phyloP scores from a whole-genome alignment of 2,888 invertebrate species.

The Eurytoma californica region DNA sequence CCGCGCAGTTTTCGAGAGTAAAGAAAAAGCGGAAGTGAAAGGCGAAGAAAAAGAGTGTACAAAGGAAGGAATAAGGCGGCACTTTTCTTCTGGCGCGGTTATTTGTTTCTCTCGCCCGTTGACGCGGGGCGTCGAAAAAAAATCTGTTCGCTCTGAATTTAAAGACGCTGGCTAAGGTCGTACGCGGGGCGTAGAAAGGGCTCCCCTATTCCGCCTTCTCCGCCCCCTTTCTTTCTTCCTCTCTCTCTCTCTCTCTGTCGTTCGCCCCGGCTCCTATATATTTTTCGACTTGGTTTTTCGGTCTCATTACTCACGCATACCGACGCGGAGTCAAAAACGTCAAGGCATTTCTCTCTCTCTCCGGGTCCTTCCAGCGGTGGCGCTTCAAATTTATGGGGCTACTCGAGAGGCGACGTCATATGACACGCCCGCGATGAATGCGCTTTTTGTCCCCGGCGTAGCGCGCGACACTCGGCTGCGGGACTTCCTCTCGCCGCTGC shows the following conservation, averaged over 20 bases:
- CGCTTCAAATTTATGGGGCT: slow-evolving; percentile 57
- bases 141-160: slow-evolving; percentile 46
- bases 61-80: neutral
- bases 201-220: no score
- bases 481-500: neutral
- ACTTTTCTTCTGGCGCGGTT: slow-evolving; percentile 17
- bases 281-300: slow-evolving; percentile 38
- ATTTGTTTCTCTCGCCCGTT: slow-evolving; percentile 43
- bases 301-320: slow-evolving; percentile 59
- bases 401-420: slow-evolving; percentile 50
- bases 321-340: slow-evolving; percentile 49
- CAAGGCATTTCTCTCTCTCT: slow-evolving; percentile 36
- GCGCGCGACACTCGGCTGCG: slow-evolving; percentile 4
- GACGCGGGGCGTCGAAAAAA: slow-evolving; percentile 36
- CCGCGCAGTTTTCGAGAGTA: neutral
- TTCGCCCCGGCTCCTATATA: no score
- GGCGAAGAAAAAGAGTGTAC: neutral
- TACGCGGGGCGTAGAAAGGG: neutral
- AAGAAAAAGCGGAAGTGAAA: neutral
- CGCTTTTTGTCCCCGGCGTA: slow-evolving; percentile 54
- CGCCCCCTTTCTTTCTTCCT: neutral
- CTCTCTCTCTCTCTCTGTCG: neutral
- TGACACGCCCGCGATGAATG: slow-evolving; percentile 55
- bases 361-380: neutral
- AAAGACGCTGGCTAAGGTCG: slow-evolving; percentile 25